Evolutionary conservation across 2,888 invertebrate genomes (phyloP).

Genomic region (Allacma fusca): DNA sequence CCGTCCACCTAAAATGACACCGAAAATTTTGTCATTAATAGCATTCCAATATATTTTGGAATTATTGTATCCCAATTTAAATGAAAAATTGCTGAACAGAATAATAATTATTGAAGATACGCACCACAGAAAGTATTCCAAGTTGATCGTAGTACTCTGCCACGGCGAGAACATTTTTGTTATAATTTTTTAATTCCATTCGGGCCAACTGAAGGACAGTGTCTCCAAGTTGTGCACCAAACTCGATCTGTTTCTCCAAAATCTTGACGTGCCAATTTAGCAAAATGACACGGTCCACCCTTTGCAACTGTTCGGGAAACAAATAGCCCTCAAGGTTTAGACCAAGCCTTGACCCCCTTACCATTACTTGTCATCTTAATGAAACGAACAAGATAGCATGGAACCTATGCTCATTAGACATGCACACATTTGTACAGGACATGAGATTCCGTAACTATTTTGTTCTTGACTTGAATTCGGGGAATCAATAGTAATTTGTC

Average conservation of each 20-base stretch:
- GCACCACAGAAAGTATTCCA: constrained; percentile 69
- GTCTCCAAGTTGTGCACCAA: constrained; percentile 87
- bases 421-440: no score
- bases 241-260: constrained; percentile 87
- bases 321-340: not conserved
- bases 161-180: constrained; percentile 83
- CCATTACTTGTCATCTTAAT: no score
- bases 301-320: constrained; percentile 75
- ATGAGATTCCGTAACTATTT: not conserved
- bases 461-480: not conserved
- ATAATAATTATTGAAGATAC: not conserved
- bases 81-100: no score
- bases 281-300: constrained; percentile 83
- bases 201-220: constrained; percentile 81
- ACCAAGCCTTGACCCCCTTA: not conserved
- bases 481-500: not conserved
- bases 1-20: constrained; percentile 78
- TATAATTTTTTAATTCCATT: constrained; percentile 90
- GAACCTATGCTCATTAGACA: no score
- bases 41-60: not conserved
- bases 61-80: no score
- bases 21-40: no score
- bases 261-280: constrained; percentile 88
- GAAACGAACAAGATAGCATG: no score
- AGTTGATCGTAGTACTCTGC: constrained; percentile 90